Evolutionary conservation across 2,113 vertebrate genomes (phyloP).

Genomic region (Sander vitreus): DNA sequence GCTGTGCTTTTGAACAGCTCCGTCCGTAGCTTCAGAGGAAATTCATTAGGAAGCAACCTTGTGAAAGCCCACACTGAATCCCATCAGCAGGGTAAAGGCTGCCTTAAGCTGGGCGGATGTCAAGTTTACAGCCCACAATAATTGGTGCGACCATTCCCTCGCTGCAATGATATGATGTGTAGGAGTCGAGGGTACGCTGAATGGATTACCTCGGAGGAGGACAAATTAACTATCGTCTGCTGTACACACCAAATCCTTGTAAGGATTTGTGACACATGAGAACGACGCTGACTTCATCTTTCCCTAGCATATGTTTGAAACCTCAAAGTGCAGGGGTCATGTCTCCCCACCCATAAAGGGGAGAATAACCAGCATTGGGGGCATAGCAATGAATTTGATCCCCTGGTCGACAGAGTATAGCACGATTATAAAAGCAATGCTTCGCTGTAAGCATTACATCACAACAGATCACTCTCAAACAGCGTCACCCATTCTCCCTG

Average conservation of each 20-base stretch:
- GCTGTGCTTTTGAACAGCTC: constrained; percentile 54
- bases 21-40: constrained; percentile 59
- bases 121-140: constrained; percentile 70
- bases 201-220: constrained; percentile 66
- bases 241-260: constrained; percentile 41
- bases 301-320: constrained; percentile 21
- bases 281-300: constrained; percentile 34
- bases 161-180: constrained; percentile 60
- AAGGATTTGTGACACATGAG: constrained; percentile 56
- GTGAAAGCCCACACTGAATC: constrained; percentile 63
- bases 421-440: constrained; percentile 33
- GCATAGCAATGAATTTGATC: not conserved
- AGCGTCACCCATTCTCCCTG: constrained; percentile 7
- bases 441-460: constrained; percentile 53
- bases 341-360: not conserved
- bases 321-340: constrained; percentile 37
- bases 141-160: constrained; percentile 71
- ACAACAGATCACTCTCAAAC: constrained; percentile 55
- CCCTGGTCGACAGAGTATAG: not conserved
- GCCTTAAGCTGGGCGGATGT: constrained; percentile 71
- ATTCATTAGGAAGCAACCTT: constrained; percentile 60
- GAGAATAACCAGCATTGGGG: constrained; percentile 4
- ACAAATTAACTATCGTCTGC: constrained; percentile 61
- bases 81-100: constrained; percentile 53
- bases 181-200: constrained; percentile 56